Conservation (phyloP, 35 echinoderm and acorn worm species). For the Apostichopus parvimensis region DNA sequence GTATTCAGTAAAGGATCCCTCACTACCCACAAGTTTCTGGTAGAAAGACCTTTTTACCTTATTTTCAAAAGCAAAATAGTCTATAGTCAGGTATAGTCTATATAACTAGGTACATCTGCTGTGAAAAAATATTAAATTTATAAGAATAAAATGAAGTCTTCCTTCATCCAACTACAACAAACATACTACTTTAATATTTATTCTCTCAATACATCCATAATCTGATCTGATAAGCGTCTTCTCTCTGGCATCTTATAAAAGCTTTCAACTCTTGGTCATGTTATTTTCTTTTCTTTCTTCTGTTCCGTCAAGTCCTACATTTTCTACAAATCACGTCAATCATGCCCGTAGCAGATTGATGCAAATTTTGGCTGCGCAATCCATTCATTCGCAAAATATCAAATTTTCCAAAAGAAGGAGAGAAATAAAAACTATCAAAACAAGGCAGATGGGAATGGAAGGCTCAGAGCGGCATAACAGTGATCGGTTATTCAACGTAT, state of each 20-base stretch:
- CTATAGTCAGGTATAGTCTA: no score
- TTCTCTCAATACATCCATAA: not conserved
- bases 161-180: no score
- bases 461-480: slow-evolving; percentile 14
- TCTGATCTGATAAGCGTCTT: not conserved
- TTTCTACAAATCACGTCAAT: not conserved
- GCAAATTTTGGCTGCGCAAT: not conserved
- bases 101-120: no score
- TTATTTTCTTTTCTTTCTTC: not conserved
- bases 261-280: no score
- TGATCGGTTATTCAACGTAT: not conserved
- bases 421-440: not conserved
- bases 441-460: not conserved
- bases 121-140: no score
- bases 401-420: slow-evolving; percentile 8
- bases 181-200: not conserved
- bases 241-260: no score
- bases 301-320: not conserved
- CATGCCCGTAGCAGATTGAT: slow-evolving; percentile 17
- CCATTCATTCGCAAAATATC: slow-evolving; percentile 22
- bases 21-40: no score
- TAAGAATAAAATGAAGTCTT: no score
- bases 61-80: no score
- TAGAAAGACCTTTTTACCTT: no score
- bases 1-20: no score